Evolutionary conservation across 2,888 invertebrate genomes (phyloP).

Genomic region (Prosapia bicincta): DNA sequence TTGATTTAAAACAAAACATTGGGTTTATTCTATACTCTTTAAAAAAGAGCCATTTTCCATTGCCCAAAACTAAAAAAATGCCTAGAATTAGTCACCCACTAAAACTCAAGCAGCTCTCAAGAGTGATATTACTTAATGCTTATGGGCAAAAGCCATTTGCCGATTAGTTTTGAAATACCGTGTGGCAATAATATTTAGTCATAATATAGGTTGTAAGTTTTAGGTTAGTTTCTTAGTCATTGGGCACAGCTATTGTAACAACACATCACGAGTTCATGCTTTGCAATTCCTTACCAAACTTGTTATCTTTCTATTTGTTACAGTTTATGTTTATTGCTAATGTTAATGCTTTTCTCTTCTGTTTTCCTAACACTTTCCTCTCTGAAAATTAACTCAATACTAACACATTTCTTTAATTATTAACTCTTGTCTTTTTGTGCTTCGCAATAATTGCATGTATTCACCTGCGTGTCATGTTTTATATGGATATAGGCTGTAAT

Average conservation of each 20-base stretch:
- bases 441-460: background rate
- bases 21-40: too few species aligned
- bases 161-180: background rate
- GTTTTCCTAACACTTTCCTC: background rate
- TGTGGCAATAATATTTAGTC: background rate
- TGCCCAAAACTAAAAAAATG: conserved; percentile 39
- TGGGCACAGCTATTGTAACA: background rate
- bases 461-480: conserved; percentile 4
- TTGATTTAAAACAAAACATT: too few species aligned
- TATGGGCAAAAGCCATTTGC: background rate
- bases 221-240: background rate
- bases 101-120: conserved; percentile 40
- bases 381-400: background rate
- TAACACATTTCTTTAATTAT: background rate
- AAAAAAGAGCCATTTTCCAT: conserved; percentile 59
- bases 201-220: background rate
- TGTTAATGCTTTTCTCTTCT: conserved; percentile 30
- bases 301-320: conserved; percentile 34
- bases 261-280: background rate
- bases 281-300: conserved; percentile 8
- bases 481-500: background rate
- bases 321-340: conserved; percentile 35
- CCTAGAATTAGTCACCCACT: conserved; percentile 15
- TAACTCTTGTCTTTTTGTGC: background rate
- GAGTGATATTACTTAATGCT: background rate